phyloP scores from a whole-genome alignment of 2,113 vertebrate species.

The Aythya baeri region DNA sequence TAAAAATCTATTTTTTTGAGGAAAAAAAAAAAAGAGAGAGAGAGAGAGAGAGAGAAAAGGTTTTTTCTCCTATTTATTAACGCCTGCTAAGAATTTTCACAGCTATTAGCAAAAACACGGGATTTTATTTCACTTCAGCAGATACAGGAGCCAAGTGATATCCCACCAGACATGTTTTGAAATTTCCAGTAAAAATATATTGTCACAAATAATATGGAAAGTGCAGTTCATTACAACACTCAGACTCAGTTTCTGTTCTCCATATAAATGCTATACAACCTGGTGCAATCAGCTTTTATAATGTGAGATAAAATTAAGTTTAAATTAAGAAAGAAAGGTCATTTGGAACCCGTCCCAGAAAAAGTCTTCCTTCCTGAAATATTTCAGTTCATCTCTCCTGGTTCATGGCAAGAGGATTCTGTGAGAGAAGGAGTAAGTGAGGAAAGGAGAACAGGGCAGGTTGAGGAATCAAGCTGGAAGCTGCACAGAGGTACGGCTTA shows the following conservation, averaged over 20 bases:
- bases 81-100: conserved; percentile 29
- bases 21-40: neutral
- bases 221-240: neutral
- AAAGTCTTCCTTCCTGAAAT: neutral
- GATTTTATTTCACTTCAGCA: conserved; percentile 25
- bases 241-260: neutral
- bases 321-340: neutral
- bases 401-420: neutral
- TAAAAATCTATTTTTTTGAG: neutral
- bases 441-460: neutral
- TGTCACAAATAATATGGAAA: neutral
- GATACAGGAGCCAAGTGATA: neutral
- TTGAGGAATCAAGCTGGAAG: neutral
- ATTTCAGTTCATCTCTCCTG: neutral
- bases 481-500: neutral
- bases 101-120: conserved; percentile 15
- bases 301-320: neutral
- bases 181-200: neutral
- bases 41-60: neutral
- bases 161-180: conserved; percentile 29
- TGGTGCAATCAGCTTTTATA: neutral
- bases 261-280: neutral
- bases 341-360: neutral
- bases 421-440: neutral
- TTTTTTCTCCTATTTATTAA: conserved; percentile 27